These are phyloP conservation scores for Punctoribates punctum DNA, from an alignment of 2,888 invertebrate species.

Conservation along the genomic window DNA sequence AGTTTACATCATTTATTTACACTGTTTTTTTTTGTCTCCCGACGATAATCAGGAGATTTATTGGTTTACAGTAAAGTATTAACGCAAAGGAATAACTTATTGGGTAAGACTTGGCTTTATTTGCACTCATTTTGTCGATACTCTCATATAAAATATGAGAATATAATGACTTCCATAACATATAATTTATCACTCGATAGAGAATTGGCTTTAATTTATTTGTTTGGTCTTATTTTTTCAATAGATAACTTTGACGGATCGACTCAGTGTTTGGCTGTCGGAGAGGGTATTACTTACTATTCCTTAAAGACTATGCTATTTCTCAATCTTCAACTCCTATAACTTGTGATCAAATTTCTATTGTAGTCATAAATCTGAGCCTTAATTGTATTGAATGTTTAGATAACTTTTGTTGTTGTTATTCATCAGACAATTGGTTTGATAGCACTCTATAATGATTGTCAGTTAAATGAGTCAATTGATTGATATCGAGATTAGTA, in stretches of 20 bases:
- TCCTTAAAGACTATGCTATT: too few relatives aligned
- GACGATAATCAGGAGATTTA: slow-evolving; percentile 50
- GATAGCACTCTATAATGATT: too few relatives aligned
- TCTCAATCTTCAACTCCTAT: too few relatives aligned
- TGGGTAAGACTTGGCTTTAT: slow-evolving; percentile 50
- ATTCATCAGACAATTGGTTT: too few relatives aligned
- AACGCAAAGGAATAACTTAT: slow-evolving; percentile 53
- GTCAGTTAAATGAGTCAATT: too few relatives aligned
- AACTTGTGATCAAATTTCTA: too few relatives aligned
- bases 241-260: slow-evolving; percentile 52
- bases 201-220: not conserved
- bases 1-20: not conserved
- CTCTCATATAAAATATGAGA: not conserved
- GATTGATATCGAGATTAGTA: not conserved
- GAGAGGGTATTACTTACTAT: slow-evolving; percentile 47
- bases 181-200: slow-evolving; percentile 14
- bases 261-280: slow-evolving; percentile 51
- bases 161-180: slow-evolving; percentile 19
- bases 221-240: slow-evolving; percentile 25
- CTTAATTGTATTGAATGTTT: too few relatives aligned
- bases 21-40: not conserved
- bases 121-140: not conserved
- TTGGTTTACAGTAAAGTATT: slow-evolving; percentile 57
- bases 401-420: too few relatives aligned
- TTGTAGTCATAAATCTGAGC: too few relatives aligned